phyloP scores from a whole-genome alignment of 1,140 invertebrate genomes.

The Lepidurus arcticus region DNA sequence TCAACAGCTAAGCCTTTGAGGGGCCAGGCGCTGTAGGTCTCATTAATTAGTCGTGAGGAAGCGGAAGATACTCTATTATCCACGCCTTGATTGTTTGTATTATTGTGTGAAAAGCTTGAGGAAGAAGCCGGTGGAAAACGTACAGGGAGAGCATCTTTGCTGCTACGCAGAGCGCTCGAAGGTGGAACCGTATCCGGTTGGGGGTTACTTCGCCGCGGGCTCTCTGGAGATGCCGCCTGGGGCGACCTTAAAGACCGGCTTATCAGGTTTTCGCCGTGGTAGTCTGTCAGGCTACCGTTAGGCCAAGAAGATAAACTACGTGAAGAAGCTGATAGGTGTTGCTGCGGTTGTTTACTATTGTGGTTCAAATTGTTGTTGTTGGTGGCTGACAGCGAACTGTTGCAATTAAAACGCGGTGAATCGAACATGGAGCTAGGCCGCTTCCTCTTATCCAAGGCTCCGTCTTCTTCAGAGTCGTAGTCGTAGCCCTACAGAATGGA shows the following conservation, averaged over 20 bases:
- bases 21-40: slow-evolving; percentile 12
- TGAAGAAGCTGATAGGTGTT: not conserved
- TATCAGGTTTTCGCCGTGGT: slow-evolving; percentile 23
- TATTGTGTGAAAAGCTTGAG: not conserved
- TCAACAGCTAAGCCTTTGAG: not conserved
- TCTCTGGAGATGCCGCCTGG: not conserved
- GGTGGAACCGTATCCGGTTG: not conserved
- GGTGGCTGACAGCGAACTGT: not conserved
- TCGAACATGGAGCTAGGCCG: not conserved
- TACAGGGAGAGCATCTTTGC: not conserved
- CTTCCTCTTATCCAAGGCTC: not conserved
- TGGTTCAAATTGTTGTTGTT: slow-evolving; percentile 25
- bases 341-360: not conserved
- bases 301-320: slow-evolving; percentile 28
- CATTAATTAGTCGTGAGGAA: not conserved
- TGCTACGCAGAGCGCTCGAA: not conserved
- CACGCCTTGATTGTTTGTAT: not conserved
- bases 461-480: slow-evolving; percentile 38
- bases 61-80: not conserved
- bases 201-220: not conserved
- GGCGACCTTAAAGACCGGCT: slow-evolving; percentile 23
- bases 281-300: slow-evolving; percentile 27
- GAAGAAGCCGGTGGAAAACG: slow-evolving; percentile 5
- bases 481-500: slow-evolving; percentile 36
- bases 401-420: slow-evolving; percentile 1